These are phyloP conservation scores for Mungos mungo DNA, from an alignment of 2,113 vertebrate species.

Conservation along the genomic window DNA sequence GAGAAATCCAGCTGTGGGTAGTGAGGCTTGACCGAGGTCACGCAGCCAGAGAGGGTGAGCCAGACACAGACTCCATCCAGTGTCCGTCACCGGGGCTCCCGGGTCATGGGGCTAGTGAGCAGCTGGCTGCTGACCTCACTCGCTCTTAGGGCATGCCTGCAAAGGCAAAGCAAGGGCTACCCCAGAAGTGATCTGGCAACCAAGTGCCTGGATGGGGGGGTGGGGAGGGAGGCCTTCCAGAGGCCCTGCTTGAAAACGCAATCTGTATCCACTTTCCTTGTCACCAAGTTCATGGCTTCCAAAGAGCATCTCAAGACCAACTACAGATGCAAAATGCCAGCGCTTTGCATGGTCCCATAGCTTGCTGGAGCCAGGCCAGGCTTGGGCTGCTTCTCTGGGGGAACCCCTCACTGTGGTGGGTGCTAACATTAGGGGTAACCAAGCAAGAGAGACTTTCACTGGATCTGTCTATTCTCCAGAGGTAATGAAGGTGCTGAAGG, in stretches of 20 bases:
- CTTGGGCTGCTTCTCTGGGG: background rate
- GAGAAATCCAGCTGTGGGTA: too few species aligned
- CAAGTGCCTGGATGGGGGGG: background rate
- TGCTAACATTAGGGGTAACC: too few species aligned
- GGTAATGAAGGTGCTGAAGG: too few species aligned
- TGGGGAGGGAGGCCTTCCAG: background rate
- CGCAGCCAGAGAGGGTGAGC: fast-evolving
- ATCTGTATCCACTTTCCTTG: background rate
- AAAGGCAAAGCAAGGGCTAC: background rate
- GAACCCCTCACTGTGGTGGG: fast-evolving
- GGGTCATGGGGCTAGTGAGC: background rate
- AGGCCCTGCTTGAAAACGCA: background rate
- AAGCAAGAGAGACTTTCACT: background rate
- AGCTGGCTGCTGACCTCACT: background rate
- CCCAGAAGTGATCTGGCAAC: background rate
- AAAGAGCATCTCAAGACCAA: fast-evolving
- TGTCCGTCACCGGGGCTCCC: background rate
- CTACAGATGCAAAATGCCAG: too few species aligned
- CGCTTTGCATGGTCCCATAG: fast-evolving
- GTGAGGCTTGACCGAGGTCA: background rate
- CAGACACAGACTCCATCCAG: background rate
- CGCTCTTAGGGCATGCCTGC: background rate
- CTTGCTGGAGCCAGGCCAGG: fast-evolving
- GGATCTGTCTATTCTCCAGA: background rate
- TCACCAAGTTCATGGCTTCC: too few species aligned